Evolutionary conservation across 2,888 invertebrate genomes (phyloP).

Genomic region (Drosophila robusta): DNA sequence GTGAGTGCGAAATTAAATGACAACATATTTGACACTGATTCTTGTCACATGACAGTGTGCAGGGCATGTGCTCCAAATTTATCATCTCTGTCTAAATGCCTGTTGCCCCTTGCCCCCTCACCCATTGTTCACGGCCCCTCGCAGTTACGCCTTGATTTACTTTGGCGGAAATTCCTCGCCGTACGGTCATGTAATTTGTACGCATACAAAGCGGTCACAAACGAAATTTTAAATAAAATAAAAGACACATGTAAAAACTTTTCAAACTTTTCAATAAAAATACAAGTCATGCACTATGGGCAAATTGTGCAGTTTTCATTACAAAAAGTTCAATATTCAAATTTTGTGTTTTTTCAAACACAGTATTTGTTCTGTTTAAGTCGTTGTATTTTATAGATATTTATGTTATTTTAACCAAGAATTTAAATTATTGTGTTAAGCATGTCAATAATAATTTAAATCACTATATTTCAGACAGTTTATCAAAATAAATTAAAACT

Average conservation of each 20-base stretch:
- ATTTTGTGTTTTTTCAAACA: background rate
- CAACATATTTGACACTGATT: constrained; percentile 81
- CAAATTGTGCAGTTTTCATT: background rate
- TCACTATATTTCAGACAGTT: constrained; percentile 2
- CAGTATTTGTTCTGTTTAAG: too few relatives aligned
- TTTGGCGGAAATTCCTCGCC: constrained; percentile 41
- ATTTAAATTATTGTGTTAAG: background rate
- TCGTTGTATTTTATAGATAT: background rate
- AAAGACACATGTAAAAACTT: constrained; percentile 15
- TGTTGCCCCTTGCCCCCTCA: background rate
- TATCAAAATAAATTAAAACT: constrained; percentile 32
- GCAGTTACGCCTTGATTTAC: constrained; percentile 8
- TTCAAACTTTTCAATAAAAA: constrained; percentile 51
- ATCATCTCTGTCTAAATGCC: constrained; percentile 73
- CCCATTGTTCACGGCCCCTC: background rate
- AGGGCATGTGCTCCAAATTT: constrained; percentile 74
- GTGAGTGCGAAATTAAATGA: constrained; percentile 79
- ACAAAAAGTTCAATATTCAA: too few relatives aligned
- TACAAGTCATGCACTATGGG: constrained; percentile 26
- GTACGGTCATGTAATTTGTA: constrained; percentile 54
- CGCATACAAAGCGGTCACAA: constrained; percentile 18
- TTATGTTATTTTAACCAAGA: background rate
- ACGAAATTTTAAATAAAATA: constrained; percentile 16
- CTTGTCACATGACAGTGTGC: constrained; percentile 75
- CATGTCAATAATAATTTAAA: constrained; percentile 1